These are phyloP conservation scores for Chloroceryle amazona DNA, from an alignment of 2,797 vertebrate species.

Conservation along the genomic window DNA sequence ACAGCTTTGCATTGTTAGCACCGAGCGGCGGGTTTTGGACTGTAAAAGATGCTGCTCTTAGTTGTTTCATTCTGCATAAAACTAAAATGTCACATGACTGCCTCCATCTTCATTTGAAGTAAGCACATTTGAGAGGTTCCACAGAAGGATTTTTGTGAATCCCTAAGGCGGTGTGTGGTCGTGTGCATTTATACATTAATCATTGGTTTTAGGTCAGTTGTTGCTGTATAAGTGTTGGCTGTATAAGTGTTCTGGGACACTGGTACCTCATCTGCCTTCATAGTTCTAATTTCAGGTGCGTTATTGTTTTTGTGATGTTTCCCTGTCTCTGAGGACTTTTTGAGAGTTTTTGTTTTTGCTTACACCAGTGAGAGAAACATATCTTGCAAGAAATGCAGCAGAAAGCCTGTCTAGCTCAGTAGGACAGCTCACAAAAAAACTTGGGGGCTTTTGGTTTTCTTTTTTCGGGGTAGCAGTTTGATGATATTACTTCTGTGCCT, in stretches of 20 bases:
- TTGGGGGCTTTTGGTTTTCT: background rate
- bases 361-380: background rate
- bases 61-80: background rate
- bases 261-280: background rate
- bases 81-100: background rate
- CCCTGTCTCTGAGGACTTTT: background rate
- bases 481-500: background rate
- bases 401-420: background rate
- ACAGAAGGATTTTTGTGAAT: background rate
- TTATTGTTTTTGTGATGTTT: background rate
- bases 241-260: background rate
- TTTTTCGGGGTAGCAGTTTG: background rate
- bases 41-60: background rate
- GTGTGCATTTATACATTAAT: background rate
- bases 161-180: background rate
- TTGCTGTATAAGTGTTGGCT: background rate
- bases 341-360: background rate
- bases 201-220: background rate
- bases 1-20: background rate
- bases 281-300: background rate
- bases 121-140: background rate
- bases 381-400: background rate
- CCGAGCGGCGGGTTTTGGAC: background rate
- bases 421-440: background rate
- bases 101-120: background rate